Evolutionary conservation across 1,140 invertebrate genomes (phyloP).

Genomic region (Mizuhopecten yessoensis): DNA sequence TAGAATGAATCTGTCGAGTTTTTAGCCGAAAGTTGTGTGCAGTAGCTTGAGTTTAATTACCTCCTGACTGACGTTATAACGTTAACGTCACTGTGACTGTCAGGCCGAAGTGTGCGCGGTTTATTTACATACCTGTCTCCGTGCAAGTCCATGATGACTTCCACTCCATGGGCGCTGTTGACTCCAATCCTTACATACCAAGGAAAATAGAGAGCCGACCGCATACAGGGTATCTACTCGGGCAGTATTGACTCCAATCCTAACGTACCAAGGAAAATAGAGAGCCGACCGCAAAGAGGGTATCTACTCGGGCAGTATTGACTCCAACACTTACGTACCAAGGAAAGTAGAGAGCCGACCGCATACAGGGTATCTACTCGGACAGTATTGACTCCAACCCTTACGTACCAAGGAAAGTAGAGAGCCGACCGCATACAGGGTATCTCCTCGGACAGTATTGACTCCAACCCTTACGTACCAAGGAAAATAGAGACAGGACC

Average conservation of each 20-base stretch:
- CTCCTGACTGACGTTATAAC: not conserved
- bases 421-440: too few species aligned
- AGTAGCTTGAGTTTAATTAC: not conserved
- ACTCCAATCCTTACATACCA: not conserved
- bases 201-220: too few species aligned
- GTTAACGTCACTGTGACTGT: slow-evolving; percentile 6
- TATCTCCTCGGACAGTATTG: too few species aligned
- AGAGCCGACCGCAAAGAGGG: too few species aligned
- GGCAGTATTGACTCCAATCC: not conserved
- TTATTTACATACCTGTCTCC: slow-evolving; percentile 25
- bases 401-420: not conserved
- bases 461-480: too few species aligned
- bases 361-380: too few species aligned
- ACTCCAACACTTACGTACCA: not conserved
- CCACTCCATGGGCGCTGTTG: not conserved
- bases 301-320: not conserved
- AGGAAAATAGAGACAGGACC: too few species aligned
- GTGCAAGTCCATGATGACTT: not conserved
- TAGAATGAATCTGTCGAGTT: not conserved
- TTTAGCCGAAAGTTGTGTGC: not conserved
- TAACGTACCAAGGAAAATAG: not conserved
- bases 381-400: not conserved
- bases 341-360: too few species aligned
- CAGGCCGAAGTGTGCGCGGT: not conserved
- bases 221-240: too few species aligned